phyloP scores from a whole-genome alignment of 2,888 invertebrate species.

The Petrophora chlorosata region DNA sequence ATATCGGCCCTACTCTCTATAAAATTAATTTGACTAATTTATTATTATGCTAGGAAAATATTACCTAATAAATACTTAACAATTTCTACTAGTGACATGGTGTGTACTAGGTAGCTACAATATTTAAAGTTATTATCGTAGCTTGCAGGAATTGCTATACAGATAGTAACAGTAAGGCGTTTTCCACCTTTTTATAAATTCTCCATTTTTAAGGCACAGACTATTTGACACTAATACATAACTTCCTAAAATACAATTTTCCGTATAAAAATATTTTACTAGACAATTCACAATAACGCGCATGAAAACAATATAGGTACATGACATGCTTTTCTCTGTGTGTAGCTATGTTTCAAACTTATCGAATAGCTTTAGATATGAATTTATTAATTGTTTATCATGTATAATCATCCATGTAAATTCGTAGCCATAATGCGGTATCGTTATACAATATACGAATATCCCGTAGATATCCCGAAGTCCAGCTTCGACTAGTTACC shows the following conservation, averaged over 20 bases:
- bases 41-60: conserved; percentile 65
- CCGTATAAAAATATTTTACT: conserved; percentile 4
- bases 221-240: conserved; percentile 49
- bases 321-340: not conserved
- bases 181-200: conserved; percentile 2
- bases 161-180: conserved; percentile 1
- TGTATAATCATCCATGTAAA: conserved; percentile 18
- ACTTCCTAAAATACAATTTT: conserved; percentile 1
- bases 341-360: conserved; percentile 17
- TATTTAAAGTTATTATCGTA: conserved; percentile 14
- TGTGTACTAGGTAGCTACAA: conserved; percentile 37
- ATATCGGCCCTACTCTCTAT: conserved; percentile 46
- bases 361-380: conserved; percentile 20
- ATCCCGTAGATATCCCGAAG: conserved; percentile 41
- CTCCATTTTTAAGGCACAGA: conserved; percentile 60
- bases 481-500: conserved; percentile 51
- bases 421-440: conserved; percentile 10
- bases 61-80: conserved; percentile 44
- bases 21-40: conserved; percentile 70
- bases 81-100: conserved; percentile 47
- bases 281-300: conserved; percentile 5
- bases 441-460: conserved; percentile 39
- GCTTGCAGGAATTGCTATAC: conserved; percentile 28
- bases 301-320: conserved; percentile 7
- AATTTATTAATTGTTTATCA: conserved; percentile 22